phyloP scores from a whole-genome alignment of 2,888 invertebrate species.

The Myopa testacea region DNA sequence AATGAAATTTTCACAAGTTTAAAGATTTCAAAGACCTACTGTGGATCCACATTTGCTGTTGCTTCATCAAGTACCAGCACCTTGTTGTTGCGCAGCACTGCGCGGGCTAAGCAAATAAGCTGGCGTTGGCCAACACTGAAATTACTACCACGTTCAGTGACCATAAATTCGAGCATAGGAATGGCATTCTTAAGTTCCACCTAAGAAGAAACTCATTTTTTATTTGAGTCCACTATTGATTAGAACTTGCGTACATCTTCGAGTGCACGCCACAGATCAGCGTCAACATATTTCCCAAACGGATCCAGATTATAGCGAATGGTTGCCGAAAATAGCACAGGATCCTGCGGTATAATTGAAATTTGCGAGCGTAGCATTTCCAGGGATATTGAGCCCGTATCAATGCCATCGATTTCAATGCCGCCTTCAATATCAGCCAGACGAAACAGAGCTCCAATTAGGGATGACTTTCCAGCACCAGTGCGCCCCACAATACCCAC shows the following conservation, averaged over 20 bases:
- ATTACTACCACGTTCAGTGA: conserved; percentile 72
- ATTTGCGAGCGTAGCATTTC: conserved; percentile 70
- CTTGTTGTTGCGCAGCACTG: conserved; percentile 74
- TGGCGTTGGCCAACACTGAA: conserved; percentile 78
- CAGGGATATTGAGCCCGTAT: conserved; percentile 70
- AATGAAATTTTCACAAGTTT: not conserved
- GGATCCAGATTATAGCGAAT: conserved; percentile 77
- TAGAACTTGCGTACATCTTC: conserved; percentile 56
- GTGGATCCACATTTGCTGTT: conserved; percentile 77
- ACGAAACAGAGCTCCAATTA: conserved; percentile 83
- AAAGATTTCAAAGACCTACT: conserved; percentile 64
- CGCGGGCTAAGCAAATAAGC: conserved; percentile 76
- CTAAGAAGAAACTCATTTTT: conserved; percentile 50
- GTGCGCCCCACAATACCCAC: conserved; percentile 87
- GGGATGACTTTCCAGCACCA: conserved; percentile 85
- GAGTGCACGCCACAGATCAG: conserved; percentile 63
- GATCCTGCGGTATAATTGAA: conserved; percentile 73
- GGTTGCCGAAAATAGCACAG: conserved; percentile 72
- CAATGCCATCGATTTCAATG: conserved; percentile 80
- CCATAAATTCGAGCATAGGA: conserved; percentile 70
- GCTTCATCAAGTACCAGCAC: conserved; percentile 78
- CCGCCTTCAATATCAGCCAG: conserved; percentile 78
- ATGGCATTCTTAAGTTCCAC: conserved; percentile 72
- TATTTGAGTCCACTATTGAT: not conserved
- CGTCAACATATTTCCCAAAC: conserved; percentile 66